Conservation (phyloP, 53 echinoderm and acorn worm species). For the Zoroaster sp. region DNA sequence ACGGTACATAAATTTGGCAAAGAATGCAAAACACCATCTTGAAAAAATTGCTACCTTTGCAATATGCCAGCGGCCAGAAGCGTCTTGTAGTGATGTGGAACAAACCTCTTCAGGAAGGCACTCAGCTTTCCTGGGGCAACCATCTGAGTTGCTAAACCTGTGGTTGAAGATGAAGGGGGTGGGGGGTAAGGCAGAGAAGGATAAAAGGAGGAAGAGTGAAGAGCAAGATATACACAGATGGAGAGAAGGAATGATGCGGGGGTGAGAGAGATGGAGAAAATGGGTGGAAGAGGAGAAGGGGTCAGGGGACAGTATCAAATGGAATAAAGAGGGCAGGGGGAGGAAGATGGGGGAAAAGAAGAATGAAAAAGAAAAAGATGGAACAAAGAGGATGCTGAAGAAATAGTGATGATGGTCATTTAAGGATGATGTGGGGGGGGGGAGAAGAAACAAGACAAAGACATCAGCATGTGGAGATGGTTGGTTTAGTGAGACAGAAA, state of each 20-base stretch:
- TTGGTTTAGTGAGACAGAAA: neutral
- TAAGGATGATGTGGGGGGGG: neutral
- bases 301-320: no score
- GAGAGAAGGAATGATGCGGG: neutral
- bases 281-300: neutral
- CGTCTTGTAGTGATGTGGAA: constrained; percentile 8
- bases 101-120: constrained; percentile 25
- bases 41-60: no score
- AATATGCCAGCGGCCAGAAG: constrained; percentile 35
- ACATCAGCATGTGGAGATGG: neutral
- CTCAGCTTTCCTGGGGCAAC: constrained; percentile 46
- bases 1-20: no score
- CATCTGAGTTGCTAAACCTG: constrained; percentile 25
- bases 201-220: neutral
- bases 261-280: neutral
- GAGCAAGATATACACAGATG: neutral
- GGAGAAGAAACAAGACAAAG: neutral
- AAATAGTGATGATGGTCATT: no score
- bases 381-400: neutral
- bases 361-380: neutral
- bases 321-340: neutral
- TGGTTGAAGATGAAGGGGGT: neutral
- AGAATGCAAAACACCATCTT: no score
- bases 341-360: neutral
- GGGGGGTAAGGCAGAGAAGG: neutral